Evolutionary conservation across 2,888 invertebrate species (phyloP).

Genomic region (Galerucella pusilla): DNA sequence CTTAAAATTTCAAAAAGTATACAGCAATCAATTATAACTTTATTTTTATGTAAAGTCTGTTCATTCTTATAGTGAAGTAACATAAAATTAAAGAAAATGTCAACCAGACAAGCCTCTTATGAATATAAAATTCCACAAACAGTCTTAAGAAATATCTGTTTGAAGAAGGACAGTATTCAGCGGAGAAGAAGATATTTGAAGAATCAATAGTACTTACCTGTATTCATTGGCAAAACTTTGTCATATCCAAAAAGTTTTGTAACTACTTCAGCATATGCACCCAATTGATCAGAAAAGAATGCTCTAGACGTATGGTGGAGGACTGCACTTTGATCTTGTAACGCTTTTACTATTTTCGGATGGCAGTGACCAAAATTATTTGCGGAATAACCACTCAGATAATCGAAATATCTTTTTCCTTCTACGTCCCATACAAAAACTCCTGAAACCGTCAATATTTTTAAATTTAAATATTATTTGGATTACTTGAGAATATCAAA

Average conservation of each 20-base stretch:
- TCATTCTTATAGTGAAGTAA: no score
- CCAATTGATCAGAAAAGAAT: slow-evolving; percentile 79
- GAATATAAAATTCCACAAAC: no score
- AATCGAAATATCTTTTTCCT: slow-evolving; percentile 81
- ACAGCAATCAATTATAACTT: no score
- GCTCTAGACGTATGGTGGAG: slow-evolving; percentile 81
- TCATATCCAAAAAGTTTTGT: slow-evolving; percentile 80
- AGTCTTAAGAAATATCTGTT: no score
- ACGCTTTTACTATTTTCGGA: slow-evolving; percentile 74
- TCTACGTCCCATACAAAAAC: slow-evolving; percentile 85
- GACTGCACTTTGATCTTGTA: slow-evolving; percentile 70
- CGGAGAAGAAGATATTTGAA: no score
- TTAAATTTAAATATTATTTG: not conserved
- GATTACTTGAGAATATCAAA: no score
- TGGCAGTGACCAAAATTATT: slow-evolving; percentile 86
- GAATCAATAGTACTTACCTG: slow-evolving; percentile 65
- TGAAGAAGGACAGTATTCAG: no score
- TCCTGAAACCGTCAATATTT: slow-evolving; percentile 67
- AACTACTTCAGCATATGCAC: slow-evolving; percentile 79
- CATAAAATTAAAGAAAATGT: no score
- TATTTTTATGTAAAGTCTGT: no score
- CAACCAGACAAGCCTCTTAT: no score
- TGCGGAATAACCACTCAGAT: slow-evolving; percentile 83
- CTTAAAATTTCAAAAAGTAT: slow-evolving; percentile 52
- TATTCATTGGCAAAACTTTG: slow-evolving; percentile 86